Percentiles rank a stretch among this genome's conserved stretches.
Conservation (phyloP, 2,888 invertebrate genomes). For the Pammene aurita region DNA sequence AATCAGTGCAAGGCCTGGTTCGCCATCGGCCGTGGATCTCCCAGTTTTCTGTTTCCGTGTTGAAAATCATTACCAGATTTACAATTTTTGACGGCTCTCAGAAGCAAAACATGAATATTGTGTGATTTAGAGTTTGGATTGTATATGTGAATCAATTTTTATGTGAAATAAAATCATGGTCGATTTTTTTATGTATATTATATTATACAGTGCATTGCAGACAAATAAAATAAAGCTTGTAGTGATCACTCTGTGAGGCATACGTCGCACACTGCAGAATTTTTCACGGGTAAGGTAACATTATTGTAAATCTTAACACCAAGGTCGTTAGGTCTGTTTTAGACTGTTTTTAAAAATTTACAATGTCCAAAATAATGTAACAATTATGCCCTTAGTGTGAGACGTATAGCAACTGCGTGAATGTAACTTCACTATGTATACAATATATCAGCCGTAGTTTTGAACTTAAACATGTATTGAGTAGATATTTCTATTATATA, state of each 20-base stretch:
- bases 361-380: background rate
- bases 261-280: conserved; percentile 31
- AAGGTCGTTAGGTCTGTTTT: conserved; percentile 3
- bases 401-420: conserved; percentile 27
- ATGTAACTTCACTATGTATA: conserved; percentile 30
- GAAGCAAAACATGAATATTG: conserved; percentile 7
- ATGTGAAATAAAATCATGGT: conserved; percentile 27
- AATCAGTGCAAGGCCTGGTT: conserved; percentile 48
- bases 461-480: conserved; percentile 44
- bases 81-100: background rate
- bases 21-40: conserved; percentile 7
- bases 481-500: conserved; percentile 47
- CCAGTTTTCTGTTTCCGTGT: conserved; percentile 23
- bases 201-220: conserved; percentile 2
- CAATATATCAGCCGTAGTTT: conserved; percentile 44
- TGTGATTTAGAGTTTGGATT: conserved; percentile 3
- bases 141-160: background rate
- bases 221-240: conserved; percentile 20
- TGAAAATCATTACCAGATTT: background rate
- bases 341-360: background rate
- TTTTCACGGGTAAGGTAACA: background rate
- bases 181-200: conserved; percentile 23
- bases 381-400: conserved; percentile 14
- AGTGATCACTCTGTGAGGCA: conserved; percentile 29
- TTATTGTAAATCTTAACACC: conserved; percentile 15